These are phyloP conservation scores for Tanypteryx hageni DNA, from an alignment of 2,888 invertebrate genomes.

Conservation along the genomic window DNA sequence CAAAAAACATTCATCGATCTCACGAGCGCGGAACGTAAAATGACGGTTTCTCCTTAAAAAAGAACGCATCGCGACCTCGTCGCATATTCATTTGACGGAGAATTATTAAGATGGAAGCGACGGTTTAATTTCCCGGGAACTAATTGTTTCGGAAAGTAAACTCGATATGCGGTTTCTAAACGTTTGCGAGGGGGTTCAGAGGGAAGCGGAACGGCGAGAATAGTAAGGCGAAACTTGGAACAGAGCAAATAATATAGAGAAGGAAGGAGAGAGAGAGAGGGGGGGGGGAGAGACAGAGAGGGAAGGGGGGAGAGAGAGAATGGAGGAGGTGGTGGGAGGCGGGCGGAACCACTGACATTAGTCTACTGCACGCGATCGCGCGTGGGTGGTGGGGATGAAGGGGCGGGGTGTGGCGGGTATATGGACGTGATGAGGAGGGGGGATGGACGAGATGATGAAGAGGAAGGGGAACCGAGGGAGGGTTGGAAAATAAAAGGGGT, in stretches of 20 bases:
- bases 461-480: not conserved
- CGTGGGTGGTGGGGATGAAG: not conserved
- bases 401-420: not conserved
- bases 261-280: not conserved
- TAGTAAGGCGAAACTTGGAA: not conserved
- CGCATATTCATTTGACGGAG: not conserved
- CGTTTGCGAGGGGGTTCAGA: not conserved
- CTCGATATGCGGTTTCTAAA: not conserved
- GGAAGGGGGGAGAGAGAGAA: not conserved
- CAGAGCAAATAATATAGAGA: not conserved
- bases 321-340: not conserved
- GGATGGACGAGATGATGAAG: not conserved
- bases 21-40: too few relatives aligned
- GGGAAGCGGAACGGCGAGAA: not conserved
- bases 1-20: too few relatives aligned
- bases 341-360: not conserved
- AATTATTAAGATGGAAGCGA: not conserved
- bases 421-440: not conserved
- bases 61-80: not conserved
- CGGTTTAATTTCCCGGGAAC: not conserved
- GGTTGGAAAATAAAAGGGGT: too few relatives aligned
- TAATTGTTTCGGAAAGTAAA: constrained; percentile 19
- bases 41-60: too few relatives aligned
- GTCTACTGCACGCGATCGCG: not conserved
- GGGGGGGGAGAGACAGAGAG: not conserved